Conservation (phyloP, 2,797 vertebrate species). For the Malurus leucopterus region DNA sequence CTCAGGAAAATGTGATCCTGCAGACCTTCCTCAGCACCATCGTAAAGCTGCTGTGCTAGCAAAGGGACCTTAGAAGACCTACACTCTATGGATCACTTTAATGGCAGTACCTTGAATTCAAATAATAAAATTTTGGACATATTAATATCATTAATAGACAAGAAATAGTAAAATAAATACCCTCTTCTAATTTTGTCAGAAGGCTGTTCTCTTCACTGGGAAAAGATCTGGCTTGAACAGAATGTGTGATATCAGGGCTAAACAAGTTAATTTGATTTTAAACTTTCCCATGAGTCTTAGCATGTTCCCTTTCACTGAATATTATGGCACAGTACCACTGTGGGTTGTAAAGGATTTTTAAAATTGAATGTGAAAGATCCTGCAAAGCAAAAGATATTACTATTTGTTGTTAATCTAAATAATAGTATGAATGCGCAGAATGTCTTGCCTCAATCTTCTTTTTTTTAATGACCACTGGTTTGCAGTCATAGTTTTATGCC, state of each 20-base stretch:
- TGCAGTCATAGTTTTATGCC: constrained; percentile 10
- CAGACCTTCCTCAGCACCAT: not conserved
- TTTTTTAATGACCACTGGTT: not conserved
- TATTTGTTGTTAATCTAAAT: constrained; percentile 28
- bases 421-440: not conserved
- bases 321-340: not conserved
- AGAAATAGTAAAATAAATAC: not conserved
- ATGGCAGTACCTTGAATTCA: not conserved
- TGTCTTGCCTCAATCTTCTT: not conserved
- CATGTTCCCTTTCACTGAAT: constrained; percentile 10
- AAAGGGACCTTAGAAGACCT: not conserved
- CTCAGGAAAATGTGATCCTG: not conserved
- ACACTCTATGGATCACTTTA: not conserved
- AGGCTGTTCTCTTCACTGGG: not conserved
- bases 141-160: not conserved
- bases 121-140: not conserved
- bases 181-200: not conserved
- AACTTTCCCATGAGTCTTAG: constrained; percentile 3
- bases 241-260: not conserved
- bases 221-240: not conserved
- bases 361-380: not conserved
- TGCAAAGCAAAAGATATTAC: not conserved
- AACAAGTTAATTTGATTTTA: constrained; percentile 11
- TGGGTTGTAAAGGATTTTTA: not conserved
- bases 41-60: not conserved